These are phyloP conservation scores for Brachionus calyciflorus DNA, from an alignment of 1,140 invertebrate species.

Conservation along the genomic window DNA sequence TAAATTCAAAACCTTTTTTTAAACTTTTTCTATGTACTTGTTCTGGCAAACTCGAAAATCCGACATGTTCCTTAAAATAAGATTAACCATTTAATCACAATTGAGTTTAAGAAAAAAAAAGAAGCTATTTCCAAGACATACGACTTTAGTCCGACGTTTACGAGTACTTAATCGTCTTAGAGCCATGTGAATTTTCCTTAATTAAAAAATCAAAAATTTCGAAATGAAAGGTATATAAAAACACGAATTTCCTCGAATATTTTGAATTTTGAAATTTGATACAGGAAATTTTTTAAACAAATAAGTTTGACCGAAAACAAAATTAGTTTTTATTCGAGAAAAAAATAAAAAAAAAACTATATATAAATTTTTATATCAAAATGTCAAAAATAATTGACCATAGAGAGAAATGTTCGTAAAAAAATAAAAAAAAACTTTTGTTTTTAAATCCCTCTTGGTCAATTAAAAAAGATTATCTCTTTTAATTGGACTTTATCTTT, in stretches of 20 bases:
- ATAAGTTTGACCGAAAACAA: conserved; percentile 35
- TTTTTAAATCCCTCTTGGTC: neutral
- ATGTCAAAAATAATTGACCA: conserved; percentile 44
- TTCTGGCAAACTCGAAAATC: conserved; percentile 95
- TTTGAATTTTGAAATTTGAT: neutral
- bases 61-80: conserved; percentile 56
- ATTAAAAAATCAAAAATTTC: too few relatives aligned
- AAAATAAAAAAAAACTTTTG: too few relatives aligned
- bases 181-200: conserved; percentile 18
- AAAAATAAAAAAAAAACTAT: too few relatives aligned
- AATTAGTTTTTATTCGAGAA: neutral
- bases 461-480: conserved; percentile 28
- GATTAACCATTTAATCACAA: too few relatives aligned
- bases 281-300: conserved; percentile 10
- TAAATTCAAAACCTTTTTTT: conserved; percentile 98
- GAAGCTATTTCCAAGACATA: conserved; percentile 34
- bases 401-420: neutral
- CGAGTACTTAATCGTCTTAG: conserved; percentile 36
- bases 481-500: too few relatives aligned
- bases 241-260: neutral
- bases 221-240: neutral
- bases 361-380: neutral
- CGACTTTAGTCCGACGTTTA: conserved; percentile 40
- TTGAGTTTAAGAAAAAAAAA: neutral
- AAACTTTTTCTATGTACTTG: conserved; percentile 97